phyloP scores from a whole-genome alignment of 2,888 invertebrate species.

The Frankliniella fusca region DNA sequence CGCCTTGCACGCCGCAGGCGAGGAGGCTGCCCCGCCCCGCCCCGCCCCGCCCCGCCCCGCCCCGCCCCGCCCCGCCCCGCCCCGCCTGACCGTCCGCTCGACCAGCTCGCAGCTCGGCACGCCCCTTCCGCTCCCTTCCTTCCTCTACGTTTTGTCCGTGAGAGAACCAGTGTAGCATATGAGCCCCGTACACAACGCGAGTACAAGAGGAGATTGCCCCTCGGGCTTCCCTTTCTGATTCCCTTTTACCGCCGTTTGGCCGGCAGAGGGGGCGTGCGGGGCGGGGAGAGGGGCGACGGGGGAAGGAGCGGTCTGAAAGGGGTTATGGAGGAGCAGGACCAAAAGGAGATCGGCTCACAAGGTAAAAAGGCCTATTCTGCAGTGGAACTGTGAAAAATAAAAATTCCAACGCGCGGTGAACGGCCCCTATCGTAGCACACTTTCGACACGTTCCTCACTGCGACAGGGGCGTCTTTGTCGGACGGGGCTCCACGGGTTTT shows the following conservation, averaged over 20 bases:
- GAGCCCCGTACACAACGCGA: not conserved
- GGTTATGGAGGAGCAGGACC: not conserved
- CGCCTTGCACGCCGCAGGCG: too few species aligned
- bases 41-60: too few species aligned
- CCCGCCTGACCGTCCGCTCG: too few species aligned
- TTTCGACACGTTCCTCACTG: not conserved
- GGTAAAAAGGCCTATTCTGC: not conserved
- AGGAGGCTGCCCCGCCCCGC: too few species aligned
- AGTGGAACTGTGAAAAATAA: not conserved
- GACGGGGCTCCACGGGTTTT: too few species aligned
- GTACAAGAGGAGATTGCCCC: not conserved
- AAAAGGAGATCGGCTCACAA: not conserved
- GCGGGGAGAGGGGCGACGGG: not conserved
- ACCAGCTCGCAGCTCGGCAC: too few species aligned
- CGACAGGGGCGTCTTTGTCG: too few species aligned
- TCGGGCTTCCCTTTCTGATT: not conserved
- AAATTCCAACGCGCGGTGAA: too few species aligned
- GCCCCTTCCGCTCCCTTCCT: too few species aligned
- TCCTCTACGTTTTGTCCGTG: not conserved
- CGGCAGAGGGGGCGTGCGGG: not conserved
- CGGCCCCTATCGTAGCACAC: too few species aligned
- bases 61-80: too few species aligned
- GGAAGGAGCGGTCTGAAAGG: not conserved
- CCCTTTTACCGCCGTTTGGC: not conserved
- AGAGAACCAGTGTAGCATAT: slow-evolving; percentile 6